Base-by-base conservation (phyloP, 1,140 invertebrate genomes). In the Harlomillsia oculata region DNA sequence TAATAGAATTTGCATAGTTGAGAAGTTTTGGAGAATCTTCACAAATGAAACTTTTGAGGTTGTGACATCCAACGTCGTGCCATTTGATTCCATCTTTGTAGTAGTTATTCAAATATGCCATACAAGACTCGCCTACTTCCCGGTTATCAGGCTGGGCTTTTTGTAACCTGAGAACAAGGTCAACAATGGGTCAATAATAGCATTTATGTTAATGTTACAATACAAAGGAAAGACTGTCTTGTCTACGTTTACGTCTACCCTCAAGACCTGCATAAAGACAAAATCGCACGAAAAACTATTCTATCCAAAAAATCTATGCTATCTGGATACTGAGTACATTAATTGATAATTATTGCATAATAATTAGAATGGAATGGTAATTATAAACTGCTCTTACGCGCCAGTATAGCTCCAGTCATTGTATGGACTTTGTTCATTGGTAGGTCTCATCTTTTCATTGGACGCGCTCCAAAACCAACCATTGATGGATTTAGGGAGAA, bases 381-480 rank as follows among this genome's bases (percentile, higher is more conserved):
- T n/a, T 23, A 21, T 36, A 23, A 30, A 18, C 11, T 49, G 25
- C 28, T 25, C 20, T 71, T 65, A 76, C 75, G 84, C 84, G 59
- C 87, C 87, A 52, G 73, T 83, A 64, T 80, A 78, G 3, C 85
- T 87, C 87, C 87, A 89, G 67, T 88, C 85, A 64, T 86, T 86
- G 69, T 85, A 82, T 16, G 74, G 75, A 21, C 84, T 77, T 67
- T 40, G 29, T 23, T 86, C 80, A 40, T 75, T 83, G 18, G 82
- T 83, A 18, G 85, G 84, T 1, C 84, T 81, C 57, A 88, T 70
- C 69, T 87, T 87, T 69, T 85, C 82, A 16, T 87, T 76, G 56
- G 82, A 83, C 5, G 83, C 84, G 14, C 85, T 87, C 86, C 86
- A 89, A 76, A 89, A 89, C 86, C 86, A 89, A 16, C 85, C 86